Evolutionary conservation across 2,797 vertebrate genomes (phyloP).

Genomic region (Chaetodon trifasciatus): DNA sequence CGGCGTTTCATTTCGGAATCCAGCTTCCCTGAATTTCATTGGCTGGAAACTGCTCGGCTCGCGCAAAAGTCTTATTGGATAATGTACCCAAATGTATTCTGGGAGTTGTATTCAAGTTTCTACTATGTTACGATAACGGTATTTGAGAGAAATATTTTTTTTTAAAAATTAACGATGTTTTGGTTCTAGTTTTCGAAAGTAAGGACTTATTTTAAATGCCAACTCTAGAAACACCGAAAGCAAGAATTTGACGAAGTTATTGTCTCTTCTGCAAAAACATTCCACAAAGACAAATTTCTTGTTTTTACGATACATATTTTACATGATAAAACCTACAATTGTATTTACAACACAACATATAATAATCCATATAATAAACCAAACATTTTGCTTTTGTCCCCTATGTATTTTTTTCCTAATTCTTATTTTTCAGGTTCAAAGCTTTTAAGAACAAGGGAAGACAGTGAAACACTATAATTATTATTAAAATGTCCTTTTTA

Average conservation of each 20-base stretch:
- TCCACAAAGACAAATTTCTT: neutral
- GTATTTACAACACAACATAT: neutral
- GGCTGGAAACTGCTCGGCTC: slow-evolving; percentile 45
- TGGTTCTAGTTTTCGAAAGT: no score
- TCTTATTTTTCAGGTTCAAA: neutral
- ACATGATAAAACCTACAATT: neutral
- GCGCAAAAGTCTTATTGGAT: slow-evolving; percentile 67
- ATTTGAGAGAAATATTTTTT: no score
- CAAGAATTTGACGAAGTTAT: neutral
- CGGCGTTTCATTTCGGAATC: slow-evolving; percentile 45
- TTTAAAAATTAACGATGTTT: no score
- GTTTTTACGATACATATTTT: neutral
- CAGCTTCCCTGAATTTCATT: slow-evolving; percentile 69
- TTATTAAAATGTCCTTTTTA: neutral
- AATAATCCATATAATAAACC: neutral
- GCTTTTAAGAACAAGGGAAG: neutral
- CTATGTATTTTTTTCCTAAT: neutral
- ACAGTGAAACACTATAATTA: neutral
- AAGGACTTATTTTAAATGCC: no score
- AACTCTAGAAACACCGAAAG: neutral
- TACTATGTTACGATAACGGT: neutral
- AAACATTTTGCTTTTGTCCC: neutral
- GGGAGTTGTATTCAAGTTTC: slow-evolving; percentile 46
- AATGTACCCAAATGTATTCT: slow-evolving; percentile 31
- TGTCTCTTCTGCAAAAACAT: no score